Evolutionary conservation across 2,888 invertebrate species (phyloP).

Genomic region (Buathra laborator): DNA sequence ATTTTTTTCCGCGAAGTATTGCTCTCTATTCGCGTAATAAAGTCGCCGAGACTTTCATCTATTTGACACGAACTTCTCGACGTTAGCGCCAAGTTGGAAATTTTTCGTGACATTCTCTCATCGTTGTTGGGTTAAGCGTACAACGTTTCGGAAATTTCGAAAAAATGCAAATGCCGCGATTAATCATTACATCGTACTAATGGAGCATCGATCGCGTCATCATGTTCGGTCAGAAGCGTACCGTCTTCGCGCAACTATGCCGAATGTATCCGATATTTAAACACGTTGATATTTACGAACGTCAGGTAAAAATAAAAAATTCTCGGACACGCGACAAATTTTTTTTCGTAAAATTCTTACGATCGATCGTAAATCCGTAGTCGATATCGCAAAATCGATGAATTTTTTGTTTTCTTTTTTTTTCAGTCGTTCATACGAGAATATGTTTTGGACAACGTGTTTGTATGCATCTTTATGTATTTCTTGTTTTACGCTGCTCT

Average conservation of each 20-base stretch:
- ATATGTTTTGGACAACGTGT: slow-evolving; percentile 80
- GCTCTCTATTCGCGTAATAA: background rate
- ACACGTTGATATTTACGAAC: slow-evolving; percentile 79
- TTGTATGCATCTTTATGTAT: slow-evolving; percentile 79
- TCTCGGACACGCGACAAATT: background rate
- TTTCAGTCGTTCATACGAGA: slow-evolving; percentile 80
- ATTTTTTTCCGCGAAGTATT: background rate
- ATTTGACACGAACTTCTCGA: slow-evolving; percentile 50
- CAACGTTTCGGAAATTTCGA: slow-evolving; percentile 17
- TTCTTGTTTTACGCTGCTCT: slow-evolving; percentile 78
- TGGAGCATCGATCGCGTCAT: slow-evolving; percentile 40
- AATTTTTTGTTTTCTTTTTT: background rate
- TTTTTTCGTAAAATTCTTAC: background rate
- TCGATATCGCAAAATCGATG: background rate
- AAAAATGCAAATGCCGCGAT: slow-evolving; percentile 29
- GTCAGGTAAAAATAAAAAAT: slow-evolving; percentile 73
- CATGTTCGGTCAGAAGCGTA: slow-evolving; percentile 74
- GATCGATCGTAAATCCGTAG: background rate
- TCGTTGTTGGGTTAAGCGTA: slow-evolving; percentile 47
- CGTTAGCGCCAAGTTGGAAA: slow-evolving; percentile 38
- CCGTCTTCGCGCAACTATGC: slow-evolving; percentile 72
- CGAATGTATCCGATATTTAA: slow-evolving; percentile 77
- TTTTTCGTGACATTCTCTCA: slow-evolving; percentile 58
- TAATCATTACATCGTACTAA: slow-evolving; percentile 31
- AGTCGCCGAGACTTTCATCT: slow-evolving; percentile 42